A percentile compares a stretch with the other conserved stretches of the same genome.
phyloP scores from a whole-genome alignment of 64 coral and sea anemone genomes.

The Stylophora pistillata region DNA sequence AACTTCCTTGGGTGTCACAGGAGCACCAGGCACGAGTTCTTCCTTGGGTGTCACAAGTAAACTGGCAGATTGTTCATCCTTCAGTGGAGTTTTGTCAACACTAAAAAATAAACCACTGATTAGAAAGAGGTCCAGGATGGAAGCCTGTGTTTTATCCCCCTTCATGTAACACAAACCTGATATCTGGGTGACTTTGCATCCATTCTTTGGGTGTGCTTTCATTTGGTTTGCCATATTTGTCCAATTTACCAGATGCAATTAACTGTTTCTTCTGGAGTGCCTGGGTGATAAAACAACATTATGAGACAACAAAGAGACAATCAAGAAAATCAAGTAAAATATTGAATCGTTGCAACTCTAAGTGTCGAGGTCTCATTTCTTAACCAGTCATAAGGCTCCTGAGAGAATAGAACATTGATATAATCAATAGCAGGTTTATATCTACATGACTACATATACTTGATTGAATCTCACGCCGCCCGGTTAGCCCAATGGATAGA shows the following conservation, averaged over 20 bases:
- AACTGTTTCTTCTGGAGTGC: constrained; percentile 86
- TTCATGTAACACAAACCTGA: constrained; percentile 35
- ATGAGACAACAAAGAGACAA: background rate
- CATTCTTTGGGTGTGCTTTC: constrained; percentile 80
- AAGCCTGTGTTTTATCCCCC: background rate
- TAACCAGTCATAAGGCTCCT: too few species aligned
- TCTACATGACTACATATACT: too few species aligned
- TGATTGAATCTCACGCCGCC: too few species aligned
- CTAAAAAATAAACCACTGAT: background rate
- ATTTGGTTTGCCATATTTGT: constrained; percentile 90
- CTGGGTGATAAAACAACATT: constrained; percentile 4
- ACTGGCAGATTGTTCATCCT: background rate
- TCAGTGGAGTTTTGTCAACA: background rate
- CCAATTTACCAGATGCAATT: constrained; percentile 73
- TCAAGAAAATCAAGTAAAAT: too few species aligned
- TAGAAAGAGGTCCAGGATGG: background rate
- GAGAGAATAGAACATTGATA: too few species aligned
- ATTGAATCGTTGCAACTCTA: too few species aligned
- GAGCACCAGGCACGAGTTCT: constrained; percentile 20
- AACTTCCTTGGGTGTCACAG: constrained; percentile 38
- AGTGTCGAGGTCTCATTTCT: too few species aligned
- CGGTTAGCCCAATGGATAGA: too few species aligned
- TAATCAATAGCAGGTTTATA: too few species aligned
- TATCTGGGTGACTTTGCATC: constrained; percentile 68
- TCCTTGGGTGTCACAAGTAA: background rate